Base-by-base conservation (phyloP, 2,797 vertebrate species). In the Crocodylus rhombifer region DNA sequence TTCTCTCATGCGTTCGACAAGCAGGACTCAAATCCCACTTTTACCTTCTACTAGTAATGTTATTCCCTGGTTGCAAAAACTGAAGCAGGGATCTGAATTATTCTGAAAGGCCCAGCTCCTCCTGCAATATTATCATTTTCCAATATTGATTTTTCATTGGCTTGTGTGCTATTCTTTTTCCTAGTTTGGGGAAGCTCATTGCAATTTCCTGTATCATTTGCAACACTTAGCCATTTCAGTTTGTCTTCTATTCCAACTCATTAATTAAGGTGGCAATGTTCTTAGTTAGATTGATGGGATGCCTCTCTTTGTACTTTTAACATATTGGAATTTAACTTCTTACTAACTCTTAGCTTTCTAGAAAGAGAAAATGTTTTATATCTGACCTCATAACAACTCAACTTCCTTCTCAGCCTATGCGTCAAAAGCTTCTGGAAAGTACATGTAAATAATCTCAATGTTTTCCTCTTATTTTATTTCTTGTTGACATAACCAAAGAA, bases 351-450 rank as follows among this genome's bases (percentile, higher is more conserved):
- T 56, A 7, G 4, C 26, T 84, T 36, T 14, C 86, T 65, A 16
- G 28, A 76, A 56, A 25, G 74, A 1, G 0, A 30, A 6, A 36
- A 18, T 33, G 56, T 57, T 77, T 63, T 2, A n/a, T 1, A 0
- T 65, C 61, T 67, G 55, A 12, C 77, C 67, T 63, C 18, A 33
- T 8, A 67, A 67, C 21, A 18, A 58, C 7, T 6, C 63, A 51
- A 18, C 4, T 36, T 77, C 69, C n/a, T 63, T 1, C 36, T 9
- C 6, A 69, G 60, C 1, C 26, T 57, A 30, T 33, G 58, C 2
- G 2, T 55, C 0, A 0, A 77, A 82, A 69, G 21, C 26, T 60
- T 77, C 21, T 5, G 0, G 14, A 62, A 91, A 80, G 23, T 30
- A 17, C 60, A 75, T 0, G 42, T 17, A 65, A 65, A n/a, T 64